Conservation (phyloP, 2,113 vertebrate species). For the Myotis brandtii region DNA sequence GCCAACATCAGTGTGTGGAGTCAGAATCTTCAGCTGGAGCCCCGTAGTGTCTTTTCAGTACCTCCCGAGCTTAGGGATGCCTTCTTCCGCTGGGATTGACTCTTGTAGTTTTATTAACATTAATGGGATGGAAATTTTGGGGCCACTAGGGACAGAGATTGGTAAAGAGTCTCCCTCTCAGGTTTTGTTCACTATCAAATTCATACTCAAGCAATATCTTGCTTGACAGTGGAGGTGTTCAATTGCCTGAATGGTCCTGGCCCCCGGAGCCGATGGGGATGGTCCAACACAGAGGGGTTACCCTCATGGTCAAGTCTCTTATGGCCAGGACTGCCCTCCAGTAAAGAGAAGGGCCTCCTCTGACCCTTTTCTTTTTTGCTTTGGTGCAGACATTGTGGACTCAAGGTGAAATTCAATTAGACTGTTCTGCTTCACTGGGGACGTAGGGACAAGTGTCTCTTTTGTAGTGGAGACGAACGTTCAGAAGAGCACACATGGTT, state of each 20-base stretch:
- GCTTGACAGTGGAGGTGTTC: not conserved
- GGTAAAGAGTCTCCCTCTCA: not conserved
- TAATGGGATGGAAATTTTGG: not conserved
- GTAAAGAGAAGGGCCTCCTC: not conserved
- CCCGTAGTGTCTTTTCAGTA: not conserved
- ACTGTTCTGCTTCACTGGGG: not conserved
- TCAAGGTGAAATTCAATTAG: not conserved
- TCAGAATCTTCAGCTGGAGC: not conserved
- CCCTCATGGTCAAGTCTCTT: not conserved
- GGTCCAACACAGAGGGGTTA: not conserved
- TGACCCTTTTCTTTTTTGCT: not conserved
- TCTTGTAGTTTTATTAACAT: slow-evolving; percentile 5
- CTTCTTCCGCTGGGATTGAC: not conserved
- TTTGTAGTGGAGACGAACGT: not conserved
- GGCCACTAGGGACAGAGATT: not conserved
- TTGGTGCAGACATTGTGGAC: slow-evolving; percentile 16
- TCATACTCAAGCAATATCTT: not conserved
- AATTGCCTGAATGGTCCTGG: not conserved
- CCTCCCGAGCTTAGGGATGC: not conserved
- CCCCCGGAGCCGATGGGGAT: not conserved
- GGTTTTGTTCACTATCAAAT: not conserved
- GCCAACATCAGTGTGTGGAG: not conserved
- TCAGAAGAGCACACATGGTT: not conserved
- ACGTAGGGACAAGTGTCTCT: not conserved
- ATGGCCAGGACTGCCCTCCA: not conserved